These are phyloP conservation scores for Anolis apletophallus DNA, from an alignment of 2,797 vertebrate genomes.

Conservation along the genomic window DNA sequence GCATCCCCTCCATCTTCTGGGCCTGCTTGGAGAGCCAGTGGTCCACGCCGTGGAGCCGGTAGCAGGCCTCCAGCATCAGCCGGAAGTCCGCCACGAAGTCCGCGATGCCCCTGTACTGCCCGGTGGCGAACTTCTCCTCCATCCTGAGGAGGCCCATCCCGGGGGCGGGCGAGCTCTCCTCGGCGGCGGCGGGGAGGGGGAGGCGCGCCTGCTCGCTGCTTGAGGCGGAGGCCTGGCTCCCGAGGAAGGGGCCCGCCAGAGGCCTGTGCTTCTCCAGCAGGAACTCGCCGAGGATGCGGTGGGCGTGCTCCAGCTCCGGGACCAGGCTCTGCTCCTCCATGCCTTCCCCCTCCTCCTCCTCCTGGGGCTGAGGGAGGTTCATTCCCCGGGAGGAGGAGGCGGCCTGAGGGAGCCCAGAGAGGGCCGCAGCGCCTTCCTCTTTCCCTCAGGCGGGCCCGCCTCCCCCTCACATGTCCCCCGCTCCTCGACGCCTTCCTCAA, in stretches of 20 bases:
- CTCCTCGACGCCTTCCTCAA: too few species aligned
- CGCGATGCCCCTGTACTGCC: conserved; percentile 88
- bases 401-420: conserved; percentile 4
- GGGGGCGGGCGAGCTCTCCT: not conserved
- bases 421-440: not conserved
- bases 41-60: conserved; percentile 91
- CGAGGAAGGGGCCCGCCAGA: conserved; percentile 82
- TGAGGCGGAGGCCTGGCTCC: conserved; percentile 15
- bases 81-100: conserved; percentile 96
- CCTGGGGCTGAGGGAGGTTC: conserved; percentile 58
- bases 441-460: not conserved
- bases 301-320: conserved; percentile 91
- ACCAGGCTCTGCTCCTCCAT: conserved; percentile 79
- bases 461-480: too few species aligned
- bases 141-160: conserved; percentile 88
- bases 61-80: conserved; percentile 93
- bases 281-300: conserved; percentile 90
- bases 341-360: conserved; percentile 4
- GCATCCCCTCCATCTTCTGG: conserved; percentile 94
- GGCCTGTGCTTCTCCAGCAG: conserved; percentile 91
- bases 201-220: too few species aligned
- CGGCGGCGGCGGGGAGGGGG: too few species aligned
- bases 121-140: conserved; percentile 88
- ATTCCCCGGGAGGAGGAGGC: conserved; percentile 44
- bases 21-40: conserved; percentile 97